phyloP scores from a whole-genome alignment of 2,113 vertebrate species.

The Phocoena sinus region DNA sequence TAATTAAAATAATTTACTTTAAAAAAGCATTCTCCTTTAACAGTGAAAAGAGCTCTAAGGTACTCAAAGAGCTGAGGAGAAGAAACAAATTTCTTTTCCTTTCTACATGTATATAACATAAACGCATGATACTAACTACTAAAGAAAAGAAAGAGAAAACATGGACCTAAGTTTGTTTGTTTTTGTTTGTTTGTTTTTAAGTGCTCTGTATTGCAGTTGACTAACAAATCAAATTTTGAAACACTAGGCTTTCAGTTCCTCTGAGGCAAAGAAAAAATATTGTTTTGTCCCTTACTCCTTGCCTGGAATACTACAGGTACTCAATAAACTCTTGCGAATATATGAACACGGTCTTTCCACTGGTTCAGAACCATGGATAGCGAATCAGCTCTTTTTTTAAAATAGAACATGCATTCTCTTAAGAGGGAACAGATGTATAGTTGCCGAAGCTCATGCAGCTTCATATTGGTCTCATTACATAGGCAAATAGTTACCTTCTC shows the following conservation, averaged over 20 bases:
- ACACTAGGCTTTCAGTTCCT: background rate
- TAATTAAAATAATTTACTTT: background rate
- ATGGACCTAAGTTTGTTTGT: background rate
- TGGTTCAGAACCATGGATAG: background rate
- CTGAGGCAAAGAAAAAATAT: background rate
- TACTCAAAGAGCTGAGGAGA: background rate
- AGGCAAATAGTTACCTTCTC: background rate
- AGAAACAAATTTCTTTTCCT: background rate
- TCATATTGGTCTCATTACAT: background rate
- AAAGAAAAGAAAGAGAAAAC: background rate
- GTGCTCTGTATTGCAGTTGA: background rate
- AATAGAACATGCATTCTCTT: background rate
- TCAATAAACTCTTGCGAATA: background rate
- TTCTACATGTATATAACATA: background rate
- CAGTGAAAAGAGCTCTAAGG: background rate
- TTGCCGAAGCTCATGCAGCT: background rate
- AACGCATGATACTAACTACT: background rate
- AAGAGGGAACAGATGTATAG: background rate
- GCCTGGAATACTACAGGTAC: background rate
- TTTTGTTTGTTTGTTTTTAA: background rate
- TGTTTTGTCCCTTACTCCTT: background rate
- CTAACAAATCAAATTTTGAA: background rate
- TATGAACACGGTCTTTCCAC: background rate
- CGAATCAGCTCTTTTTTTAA: background rate
- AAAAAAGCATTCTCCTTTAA: background rate